Conservation (phyloP, 2,113 vertebrate genomes). For the Hystrix cristata region DNA sequence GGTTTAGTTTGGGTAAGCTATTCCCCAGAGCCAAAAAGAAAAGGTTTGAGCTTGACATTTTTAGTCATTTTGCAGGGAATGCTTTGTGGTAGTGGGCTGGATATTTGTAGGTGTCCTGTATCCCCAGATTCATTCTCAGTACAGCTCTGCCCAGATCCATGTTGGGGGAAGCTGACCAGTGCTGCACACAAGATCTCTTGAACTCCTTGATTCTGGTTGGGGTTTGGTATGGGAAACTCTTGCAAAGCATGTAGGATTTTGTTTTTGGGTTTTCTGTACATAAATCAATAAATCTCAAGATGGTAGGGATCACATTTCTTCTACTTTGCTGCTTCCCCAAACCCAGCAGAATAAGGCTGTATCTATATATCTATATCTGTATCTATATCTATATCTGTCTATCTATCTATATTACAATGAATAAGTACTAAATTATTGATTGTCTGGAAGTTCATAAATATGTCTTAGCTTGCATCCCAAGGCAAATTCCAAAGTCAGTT, state of each 20-base stretch:
- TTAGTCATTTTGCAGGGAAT: background rate
- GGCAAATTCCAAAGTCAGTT: constrained; percentile 60
- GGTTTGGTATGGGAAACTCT: background rate
- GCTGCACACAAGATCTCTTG: background rate
- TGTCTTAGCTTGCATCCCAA: background rate
- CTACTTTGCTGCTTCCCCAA: constrained; percentile 20
- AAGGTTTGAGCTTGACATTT: background rate
- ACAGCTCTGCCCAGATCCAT: background rate
- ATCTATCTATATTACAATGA: background rate
- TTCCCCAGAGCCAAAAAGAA: background rate
- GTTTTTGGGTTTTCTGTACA: background rate
- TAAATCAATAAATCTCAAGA: background rate
- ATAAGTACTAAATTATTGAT: constrained; percentile 51
- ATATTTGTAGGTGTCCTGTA: background rate
- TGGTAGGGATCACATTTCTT: background rate
- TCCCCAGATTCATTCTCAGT: background rate
- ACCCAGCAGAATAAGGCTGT: background rate
- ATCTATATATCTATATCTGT: background rate
- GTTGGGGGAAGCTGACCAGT: background rate
- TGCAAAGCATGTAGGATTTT: background rate
- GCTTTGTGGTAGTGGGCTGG: background rate
- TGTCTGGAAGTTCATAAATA: constrained; percentile 59
- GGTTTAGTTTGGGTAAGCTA: background rate
- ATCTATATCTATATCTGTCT: no score
- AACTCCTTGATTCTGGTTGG: background rate